phyloP scores from a whole-genome alignment of 2,797 vertebrate genomes.

The Pseudomugil tenellus region DNA sequence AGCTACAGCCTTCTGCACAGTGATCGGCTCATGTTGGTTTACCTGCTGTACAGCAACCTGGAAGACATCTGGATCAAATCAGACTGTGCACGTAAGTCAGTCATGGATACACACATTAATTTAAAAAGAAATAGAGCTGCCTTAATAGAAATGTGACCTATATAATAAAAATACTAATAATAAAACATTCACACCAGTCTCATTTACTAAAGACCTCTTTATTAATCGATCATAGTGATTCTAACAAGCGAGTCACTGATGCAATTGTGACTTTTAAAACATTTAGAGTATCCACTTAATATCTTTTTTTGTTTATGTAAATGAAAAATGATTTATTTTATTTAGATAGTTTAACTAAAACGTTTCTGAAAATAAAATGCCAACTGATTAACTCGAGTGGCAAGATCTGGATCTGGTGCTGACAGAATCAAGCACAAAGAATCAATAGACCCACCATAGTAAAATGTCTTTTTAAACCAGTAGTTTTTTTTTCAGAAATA shows the following conservation, averaged over 20 bases:
- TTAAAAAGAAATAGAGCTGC: not conserved
- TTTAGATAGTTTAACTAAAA: not conserved
- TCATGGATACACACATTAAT: no score
- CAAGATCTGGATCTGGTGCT: no score
- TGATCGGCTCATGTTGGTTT: conserved; percentile 90
- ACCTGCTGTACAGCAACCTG: conserved; percentile 82
- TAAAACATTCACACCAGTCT: no score
- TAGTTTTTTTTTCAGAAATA: not conserved
- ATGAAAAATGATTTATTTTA: not conserved
- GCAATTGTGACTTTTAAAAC: not conserved
- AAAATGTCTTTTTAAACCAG: no score
- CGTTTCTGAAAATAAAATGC: no score
- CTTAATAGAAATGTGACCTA: not conserved
- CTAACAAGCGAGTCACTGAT: not conserved
- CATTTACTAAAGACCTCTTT: no score
- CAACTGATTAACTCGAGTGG: no score
- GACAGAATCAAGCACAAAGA: no score
- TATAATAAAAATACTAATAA: no score
- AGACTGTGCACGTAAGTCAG: conserved; percentile 85
- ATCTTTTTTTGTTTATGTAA: not conserved
- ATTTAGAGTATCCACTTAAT: no score
- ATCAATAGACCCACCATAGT: no score
- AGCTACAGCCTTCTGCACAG: conserved; percentile 88
- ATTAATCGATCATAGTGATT: no score
- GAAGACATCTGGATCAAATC: conserved; percentile 84